These are phyloP conservation scores for Drosophila yooni DNA, from an alignment of 2,888 invertebrate genomes.

Conservation along the genomic window DNA sequence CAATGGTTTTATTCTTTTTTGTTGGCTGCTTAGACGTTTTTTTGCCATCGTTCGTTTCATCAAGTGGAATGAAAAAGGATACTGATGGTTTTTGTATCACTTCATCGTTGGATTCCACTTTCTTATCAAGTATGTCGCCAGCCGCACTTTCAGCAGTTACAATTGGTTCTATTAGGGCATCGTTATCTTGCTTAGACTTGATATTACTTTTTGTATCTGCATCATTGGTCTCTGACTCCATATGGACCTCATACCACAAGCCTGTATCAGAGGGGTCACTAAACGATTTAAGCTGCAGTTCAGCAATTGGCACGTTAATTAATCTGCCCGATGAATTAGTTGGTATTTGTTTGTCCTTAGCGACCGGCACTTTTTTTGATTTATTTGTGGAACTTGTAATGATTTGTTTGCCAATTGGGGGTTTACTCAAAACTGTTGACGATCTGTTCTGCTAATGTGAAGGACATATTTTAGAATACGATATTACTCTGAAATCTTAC, in stretches of 20 bases:
- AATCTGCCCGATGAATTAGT: constrained; percentile 51
- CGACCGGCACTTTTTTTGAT: constrained; percentile 47
- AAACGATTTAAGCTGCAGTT: constrained; percentile 76
- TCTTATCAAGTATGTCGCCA: constrained; percentile 60
- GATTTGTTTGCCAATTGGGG: constrained; percentile 79
- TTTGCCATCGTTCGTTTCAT: constrained; percentile 44
- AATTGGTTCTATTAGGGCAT: neutral
- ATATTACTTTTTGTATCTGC: constrained; percentile 6
- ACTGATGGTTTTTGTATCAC: constrained; percentile 53
- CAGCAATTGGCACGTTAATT: constrained; percentile 67
- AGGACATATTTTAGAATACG: constrained; percentile 56
- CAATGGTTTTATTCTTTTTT: neutral
- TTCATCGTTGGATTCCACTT: constrained; percentile 25
- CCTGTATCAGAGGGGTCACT: constrained; percentile 48
- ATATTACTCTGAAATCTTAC: constrained; percentile 64
- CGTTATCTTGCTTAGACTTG: neutral
- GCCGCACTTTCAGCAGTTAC: constrained; percentile 28
- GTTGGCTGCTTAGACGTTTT: constrained; percentile 47
- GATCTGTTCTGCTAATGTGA: constrained; percentile 77
- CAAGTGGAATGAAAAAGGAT: constrained; percentile 71
- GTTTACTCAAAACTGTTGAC: constrained; percentile 68
- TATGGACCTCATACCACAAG: constrained; percentile 61
- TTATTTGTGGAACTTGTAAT: constrained; percentile 61
- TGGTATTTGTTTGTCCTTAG: constrained; percentile 52
- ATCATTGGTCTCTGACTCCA: neutral